Conservation (phyloP, 2,888 invertebrate genomes). For the Parnassius mnemosyne region DNA sequence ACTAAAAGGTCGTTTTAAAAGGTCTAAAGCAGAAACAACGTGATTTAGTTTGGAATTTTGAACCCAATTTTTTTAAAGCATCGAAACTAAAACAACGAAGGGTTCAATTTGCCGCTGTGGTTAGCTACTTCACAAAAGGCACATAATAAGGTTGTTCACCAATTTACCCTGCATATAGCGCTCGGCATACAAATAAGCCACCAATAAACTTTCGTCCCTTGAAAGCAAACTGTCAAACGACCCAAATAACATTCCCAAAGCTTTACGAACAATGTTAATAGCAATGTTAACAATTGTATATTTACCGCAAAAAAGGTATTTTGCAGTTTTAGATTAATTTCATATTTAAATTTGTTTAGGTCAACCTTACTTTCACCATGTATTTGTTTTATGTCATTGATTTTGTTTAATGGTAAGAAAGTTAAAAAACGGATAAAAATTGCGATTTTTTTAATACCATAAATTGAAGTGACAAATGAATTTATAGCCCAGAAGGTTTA, state of each 20-base stretch:
- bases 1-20: background rate
- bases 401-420: background rate
- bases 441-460: too few relatives aligned
- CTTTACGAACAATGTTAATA: constrained; percentile 44
- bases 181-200: constrained; percentile 48
- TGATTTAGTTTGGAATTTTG: constrained; percentile 1
- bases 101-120: constrained; percentile 23
- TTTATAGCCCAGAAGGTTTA: too few relatives aligned
- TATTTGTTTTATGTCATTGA: constrained; percentile 2
- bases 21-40: background rate
- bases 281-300: constrained; percentile 45
- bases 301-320: constrained; percentile 27
- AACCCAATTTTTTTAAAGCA: constrained; percentile 5
- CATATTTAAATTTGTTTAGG: constrained; percentile 25
- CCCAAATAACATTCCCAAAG: constrained; percentile 39
- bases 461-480: too few relatives aligned
- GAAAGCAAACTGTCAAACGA: constrained; percentile 52
- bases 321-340: constrained; percentile 28
- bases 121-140: constrained; percentile 29
- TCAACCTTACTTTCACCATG: constrained; percentile 3
- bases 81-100: constrained; percentile 19
- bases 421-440: too few relatives aligned
- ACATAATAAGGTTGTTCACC: constrained; percentile 26
- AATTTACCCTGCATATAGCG: constrained; percentile 35
- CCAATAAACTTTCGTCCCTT: constrained; percentile 53